phyloP scores from a whole-genome alignment of 2,888 invertebrate genomes.

The Amorpha juglandis region DNA sequence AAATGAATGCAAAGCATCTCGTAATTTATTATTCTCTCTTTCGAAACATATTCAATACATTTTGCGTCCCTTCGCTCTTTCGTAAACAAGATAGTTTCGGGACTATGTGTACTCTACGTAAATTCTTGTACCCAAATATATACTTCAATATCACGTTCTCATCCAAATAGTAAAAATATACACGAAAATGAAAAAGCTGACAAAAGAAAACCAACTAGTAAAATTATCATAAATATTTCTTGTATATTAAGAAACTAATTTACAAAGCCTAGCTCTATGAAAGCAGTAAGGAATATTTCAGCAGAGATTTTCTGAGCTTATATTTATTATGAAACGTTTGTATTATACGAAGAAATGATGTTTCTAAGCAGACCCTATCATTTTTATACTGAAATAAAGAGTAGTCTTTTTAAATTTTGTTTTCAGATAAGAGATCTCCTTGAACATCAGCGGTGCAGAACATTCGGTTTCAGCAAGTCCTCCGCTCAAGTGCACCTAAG shows the following conservation, averaged over 20 bases:
- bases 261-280: constrained; percentile 29
- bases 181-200: constrained; percentile 30
- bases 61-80: constrained; percentile 19
- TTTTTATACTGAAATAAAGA: not conserved
- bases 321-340: not conserved
- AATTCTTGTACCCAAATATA: not conserved
- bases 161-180: constrained; percentile 25
- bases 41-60: constrained; percentile 23
- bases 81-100: constrained; percentile 23
- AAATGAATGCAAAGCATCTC: constrained; percentile 17
- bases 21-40: constrained; percentile 20
- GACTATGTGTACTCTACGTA: constrained; percentile 17
- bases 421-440: constrained; percentile 47
- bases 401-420: constrained; percentile 19
- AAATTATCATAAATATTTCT: constrained; percentile 50
- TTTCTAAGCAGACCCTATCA: not conserved
- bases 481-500: constrained; percentile 58
- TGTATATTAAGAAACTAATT: constrained; percentile 47
- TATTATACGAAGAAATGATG: not conserved
- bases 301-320: not conserved
- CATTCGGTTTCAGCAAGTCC: constrained; percentile 54
- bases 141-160: not conserved
- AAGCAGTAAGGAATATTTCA: constrained; percentile 28
- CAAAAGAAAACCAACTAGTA: constrained; percentile 40
- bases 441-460: constrained; percentile 55